Conservation (phyloP, 2,797 vertebrate species). For the Pagetopsis macropterus region DNA sequence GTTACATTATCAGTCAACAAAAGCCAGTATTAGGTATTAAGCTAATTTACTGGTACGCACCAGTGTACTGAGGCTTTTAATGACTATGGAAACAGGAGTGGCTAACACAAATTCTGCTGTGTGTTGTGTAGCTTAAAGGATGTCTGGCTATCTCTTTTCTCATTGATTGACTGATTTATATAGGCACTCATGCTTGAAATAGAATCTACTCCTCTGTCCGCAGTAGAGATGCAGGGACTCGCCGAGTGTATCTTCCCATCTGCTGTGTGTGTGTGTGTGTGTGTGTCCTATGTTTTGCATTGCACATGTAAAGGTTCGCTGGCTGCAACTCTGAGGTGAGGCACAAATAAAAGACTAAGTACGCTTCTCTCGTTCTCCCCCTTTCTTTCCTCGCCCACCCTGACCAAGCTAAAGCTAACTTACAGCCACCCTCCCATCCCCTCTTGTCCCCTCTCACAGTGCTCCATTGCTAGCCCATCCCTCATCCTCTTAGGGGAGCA, state of each 20-base stretch:
- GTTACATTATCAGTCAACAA: constrained; percentile 61
- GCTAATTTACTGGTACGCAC: constrained; percentile 67
- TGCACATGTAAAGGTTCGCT: constrained; percentile 52
- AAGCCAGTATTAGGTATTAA: constrained; percentile 57
- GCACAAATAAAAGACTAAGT: constrained; percentile 11
- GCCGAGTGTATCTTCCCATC: constrained; percentile 22
- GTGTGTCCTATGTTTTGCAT: constrained; percentile 15
- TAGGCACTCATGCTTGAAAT: constrained; percentile 78
- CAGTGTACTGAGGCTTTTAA: constrained; percentile 60
- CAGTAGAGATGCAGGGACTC: constrained; percentile 38
- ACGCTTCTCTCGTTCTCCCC: constrained; percentile 6
- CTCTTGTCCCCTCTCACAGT: constrained; percentile 46
- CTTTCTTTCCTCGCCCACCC: constrained; percentile 10
- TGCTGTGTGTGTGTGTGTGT: constrained; percentile 33
- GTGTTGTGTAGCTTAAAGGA: constrained; percentile 47
- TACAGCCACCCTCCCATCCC: constrained; percentile 27
- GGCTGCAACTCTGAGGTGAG: constrained; percentile 39
- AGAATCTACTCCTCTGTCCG: constrained; percentile 65
- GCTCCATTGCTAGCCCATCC: constrained; percentile 66
- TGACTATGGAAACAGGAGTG: constrained; percentile 63
- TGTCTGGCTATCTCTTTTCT: constrained; percentile 62
- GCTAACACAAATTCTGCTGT: constrained; percentile 50
- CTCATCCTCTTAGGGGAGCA: constrained; percentile 82
- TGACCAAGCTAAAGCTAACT: constrained; percentile 24
- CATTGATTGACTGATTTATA: constrained; percentile 77